Conservation (phyloP, 2,797 vertebrate genomes). For the Furcifer pardalis region DNA sequence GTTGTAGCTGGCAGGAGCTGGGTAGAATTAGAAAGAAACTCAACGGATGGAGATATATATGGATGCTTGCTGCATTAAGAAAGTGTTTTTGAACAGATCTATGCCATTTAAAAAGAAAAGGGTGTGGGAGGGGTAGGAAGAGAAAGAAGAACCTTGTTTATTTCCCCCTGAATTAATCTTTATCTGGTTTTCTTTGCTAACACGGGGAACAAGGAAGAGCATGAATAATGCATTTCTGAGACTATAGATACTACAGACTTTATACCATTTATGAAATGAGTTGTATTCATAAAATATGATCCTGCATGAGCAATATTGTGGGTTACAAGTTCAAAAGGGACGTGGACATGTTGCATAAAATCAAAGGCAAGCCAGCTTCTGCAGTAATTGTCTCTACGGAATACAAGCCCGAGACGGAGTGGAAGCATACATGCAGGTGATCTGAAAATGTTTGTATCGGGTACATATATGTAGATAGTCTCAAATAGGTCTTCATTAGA, state of each 20-base stretch:
- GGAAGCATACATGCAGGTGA: background rate
- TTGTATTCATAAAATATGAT: fast-evolving
- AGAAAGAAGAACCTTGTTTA: slow-evolving; percentile 1
- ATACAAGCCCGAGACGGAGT: background rate
- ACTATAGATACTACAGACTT: slow-evolving; percentile 29
- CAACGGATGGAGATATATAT: slow-evolving; percentile 57
- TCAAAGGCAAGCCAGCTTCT: background rate
- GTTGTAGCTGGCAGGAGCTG: too few relatives aligned
- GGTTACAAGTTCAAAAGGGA: slow-evolving; percentile 1
- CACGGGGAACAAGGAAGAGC: slow-evolving; percentile 55
- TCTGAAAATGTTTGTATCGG: background rate
- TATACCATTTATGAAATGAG: fast-evolving
- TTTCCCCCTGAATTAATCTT: slow-evolving; percentile 67
- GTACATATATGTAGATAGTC: background rate
- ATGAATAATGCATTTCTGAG: slow-evolving; percentile 66
- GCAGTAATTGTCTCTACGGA: background rate
- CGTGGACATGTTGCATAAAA: background rate
- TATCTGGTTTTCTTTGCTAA: slow-evolving; percentile 62
- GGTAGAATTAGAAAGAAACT: slow-evolving; percentile 63
- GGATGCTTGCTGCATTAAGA: slow-evolving; percentile 47
- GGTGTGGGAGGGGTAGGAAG: background rate
- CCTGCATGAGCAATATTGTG: background rate
- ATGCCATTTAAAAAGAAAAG: slow-evolving; percentile 41
- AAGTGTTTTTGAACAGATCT: slow-evolving; percentile 61
- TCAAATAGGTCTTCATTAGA: background rate